phyloP scores from a whole-genome alignment of 2,888 invertebrate species.

The Acleris literana region DNA sequence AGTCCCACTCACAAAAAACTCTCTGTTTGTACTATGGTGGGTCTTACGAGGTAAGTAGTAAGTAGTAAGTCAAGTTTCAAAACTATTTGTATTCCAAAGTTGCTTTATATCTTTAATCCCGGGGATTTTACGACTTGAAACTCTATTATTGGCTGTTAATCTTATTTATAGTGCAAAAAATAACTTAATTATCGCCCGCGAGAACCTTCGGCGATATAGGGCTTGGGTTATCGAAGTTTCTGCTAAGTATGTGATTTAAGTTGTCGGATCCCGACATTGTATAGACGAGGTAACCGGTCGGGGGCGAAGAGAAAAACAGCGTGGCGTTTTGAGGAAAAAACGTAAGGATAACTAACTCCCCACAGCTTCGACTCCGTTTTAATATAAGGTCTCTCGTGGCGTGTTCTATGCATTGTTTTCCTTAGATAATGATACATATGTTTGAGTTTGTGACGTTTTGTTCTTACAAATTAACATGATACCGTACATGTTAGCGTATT shows the following conservation, averaged over 20 bases:
- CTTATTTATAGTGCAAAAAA: constrained; percentile 14
- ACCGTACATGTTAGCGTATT: too few relatives aligned
- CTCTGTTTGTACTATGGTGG: too few relatives aligned
- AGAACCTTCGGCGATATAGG: constrained; percentile 1
- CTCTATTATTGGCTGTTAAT: constrained; percentile 1
- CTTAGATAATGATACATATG: too few relatives aligned
- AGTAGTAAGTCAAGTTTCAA: not conserved
- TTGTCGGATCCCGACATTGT: constrained; percentile 5
- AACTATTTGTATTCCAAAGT: not conserved
- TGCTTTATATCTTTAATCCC: not conserved
- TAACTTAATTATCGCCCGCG: not conserved
- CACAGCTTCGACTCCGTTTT: too few relatives aligned
- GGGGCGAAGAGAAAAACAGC: not conserved
- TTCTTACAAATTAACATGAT: too few relatives aligned
- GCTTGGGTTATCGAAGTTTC: constrained; percentile 7
- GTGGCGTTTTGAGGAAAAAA: not conserved
- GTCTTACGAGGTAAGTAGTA: too few relatives aligned
- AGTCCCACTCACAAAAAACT: too few relatives aligned
- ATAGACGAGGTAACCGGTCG: constrained; percentile 10
- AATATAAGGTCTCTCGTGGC: too few relatives aligned
- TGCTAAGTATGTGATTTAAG: constrained; percentile 9
- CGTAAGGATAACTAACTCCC: not conserved
- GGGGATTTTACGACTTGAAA: not conserved
- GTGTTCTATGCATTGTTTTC: too few relatives aligned
- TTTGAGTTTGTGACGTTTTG: too few relatives aligned